Evolutionary conservation across 2,888 invertebrate species (phyloP), one percentile per base, ranked within the genome.

Genomic region (Drosophila quinaria): DNA sequence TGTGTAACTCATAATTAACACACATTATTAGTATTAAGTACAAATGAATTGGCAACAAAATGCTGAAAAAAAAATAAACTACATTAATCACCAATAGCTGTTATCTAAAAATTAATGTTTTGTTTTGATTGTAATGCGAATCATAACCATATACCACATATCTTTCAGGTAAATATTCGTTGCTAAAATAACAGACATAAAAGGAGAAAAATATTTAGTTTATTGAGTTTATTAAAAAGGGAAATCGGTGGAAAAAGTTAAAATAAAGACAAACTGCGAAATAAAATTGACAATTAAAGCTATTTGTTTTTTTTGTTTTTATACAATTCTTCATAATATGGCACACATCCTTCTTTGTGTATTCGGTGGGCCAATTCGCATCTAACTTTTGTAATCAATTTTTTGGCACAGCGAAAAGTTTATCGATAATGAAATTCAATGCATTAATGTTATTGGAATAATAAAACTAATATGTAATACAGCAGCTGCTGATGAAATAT

Each of bases 401-500:
- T 42, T 22, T 19, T 66, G 49, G 49, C 47, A 35, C 9, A 22
- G 22, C 13, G 29, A 78, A 87, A 87, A 87, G 74, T 87, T 87
- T 89, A 70, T 76, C 90, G 70, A 87, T 87, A 90, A 90, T 78
- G 85, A 81, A 87, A 87, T 81, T 69, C 73, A 65, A 74, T 79
- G 84, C 85, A 75, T 85, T 88, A 72, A 74, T 89, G 78, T 89
- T 87, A 89, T 87, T 87, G 83, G 71, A 79, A 81, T 89, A 79
- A 87, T 85, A 83, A 89, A 90, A 87, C 83, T 90, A 90, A 87
- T 84, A 68, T 87, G 74, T 63, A 73, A 33, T 62, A 64, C 80
- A 78, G 69, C 86, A 86, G 79, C 81, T 86, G 86, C 62, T 47
- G 71, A 84, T 90, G 89, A 86, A 90, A 86, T 90, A 90, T 86